Conservation (phyloP, 2,113 vertebrate species). For the Phycodurus eques region DNA sequence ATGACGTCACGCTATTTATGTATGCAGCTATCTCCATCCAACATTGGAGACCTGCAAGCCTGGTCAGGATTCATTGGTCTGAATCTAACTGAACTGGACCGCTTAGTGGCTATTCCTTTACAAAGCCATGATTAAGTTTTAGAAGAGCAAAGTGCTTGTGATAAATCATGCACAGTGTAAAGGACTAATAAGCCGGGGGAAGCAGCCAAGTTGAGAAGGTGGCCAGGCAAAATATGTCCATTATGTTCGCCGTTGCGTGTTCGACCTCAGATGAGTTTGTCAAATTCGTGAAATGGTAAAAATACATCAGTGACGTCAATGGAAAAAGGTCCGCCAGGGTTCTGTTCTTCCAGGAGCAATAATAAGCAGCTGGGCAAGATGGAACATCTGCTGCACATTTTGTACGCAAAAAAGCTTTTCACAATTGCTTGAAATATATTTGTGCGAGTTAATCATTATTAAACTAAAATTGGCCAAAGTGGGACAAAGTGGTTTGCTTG, state of each 20-base stretch:
- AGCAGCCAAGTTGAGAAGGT: background rate
- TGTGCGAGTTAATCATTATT: background rate
- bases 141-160: background rate
- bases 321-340: background rate
- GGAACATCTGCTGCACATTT: constrained; percentile 12
- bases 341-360: background rate
- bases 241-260: background rate
- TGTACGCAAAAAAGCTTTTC: background rate
- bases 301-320: background rate
- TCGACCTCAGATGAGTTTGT: background rate
- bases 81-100: background rate
- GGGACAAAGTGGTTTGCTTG: background rate
- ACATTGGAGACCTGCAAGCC: background rate
- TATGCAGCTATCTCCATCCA: background rate
- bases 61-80: background rate
- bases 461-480: background rate
- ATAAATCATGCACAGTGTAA: background rate
- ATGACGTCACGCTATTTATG: background rate
- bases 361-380: background rate
- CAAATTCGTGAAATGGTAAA: background rate
- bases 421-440: background rate
- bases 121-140: background rate
- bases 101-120: background rate
- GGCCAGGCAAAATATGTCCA: constrained; percentile 1
- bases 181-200: background rate